phyloP scores from a whole-genome alignment of 37 sponge, comb jelly and placozoan genomes.

The Tethya wilhelma region DNA sequence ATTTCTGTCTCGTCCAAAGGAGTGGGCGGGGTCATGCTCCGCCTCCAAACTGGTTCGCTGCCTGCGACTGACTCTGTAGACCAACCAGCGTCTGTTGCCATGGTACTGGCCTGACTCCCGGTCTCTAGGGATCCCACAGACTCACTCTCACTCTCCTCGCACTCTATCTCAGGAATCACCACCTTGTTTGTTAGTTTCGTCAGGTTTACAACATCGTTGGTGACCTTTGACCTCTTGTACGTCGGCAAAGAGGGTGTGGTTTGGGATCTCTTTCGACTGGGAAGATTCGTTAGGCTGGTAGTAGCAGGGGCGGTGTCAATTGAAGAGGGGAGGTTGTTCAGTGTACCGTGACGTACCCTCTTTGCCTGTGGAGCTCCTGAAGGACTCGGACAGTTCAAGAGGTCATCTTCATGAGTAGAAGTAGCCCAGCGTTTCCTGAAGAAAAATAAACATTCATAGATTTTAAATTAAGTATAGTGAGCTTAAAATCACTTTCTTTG shows the following conservation, averaged over 20 bases:
- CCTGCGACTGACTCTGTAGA: background rate
- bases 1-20: constrained; percentile 15
- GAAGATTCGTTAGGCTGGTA: too few species aligned
- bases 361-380: constrained; percentile 8
- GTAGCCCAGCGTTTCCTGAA: constrained; percentile 33
- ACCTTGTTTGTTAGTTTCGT: too few species aligned
- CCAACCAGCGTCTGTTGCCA: background rate
- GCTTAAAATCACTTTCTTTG: background rate
- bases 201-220: background rate
- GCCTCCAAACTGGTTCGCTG: background rate
- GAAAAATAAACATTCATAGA: background rate
- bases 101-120: background rate
- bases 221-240: background rate
- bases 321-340: background rate
- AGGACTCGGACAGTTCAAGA: background rate
- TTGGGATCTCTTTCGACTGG: background rate
- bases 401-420: constrained; percentile 8
- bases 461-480: background rate
- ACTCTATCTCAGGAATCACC: background rate
- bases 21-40: constrained; percentile 5
- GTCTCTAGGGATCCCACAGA: background rate
- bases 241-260: background rate
- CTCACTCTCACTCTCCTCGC: background rate
- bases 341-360: background rate
- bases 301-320: background rate